Conservation (phyloP, 1,140 invertebrate genomes). For the Eumaeus atala region DNA sequence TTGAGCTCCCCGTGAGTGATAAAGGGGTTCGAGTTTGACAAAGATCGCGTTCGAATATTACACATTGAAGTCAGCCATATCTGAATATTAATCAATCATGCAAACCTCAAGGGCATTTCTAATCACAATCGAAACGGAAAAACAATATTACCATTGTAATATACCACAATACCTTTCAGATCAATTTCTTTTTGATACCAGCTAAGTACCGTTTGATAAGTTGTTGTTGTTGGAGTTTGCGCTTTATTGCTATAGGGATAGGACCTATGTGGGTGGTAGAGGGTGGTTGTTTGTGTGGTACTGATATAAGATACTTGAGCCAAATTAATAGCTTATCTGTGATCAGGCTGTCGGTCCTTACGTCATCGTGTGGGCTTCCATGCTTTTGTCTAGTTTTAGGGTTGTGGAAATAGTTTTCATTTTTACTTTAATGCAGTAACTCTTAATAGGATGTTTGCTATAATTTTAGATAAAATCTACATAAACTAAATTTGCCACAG, state of each 20-base stretch:
- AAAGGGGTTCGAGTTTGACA: too few relatives aligned
- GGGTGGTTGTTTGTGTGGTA: conserved; percentile 34
- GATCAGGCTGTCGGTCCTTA: conserved; percentile 58
- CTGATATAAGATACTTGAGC: conserved; percentile 56
- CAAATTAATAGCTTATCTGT: conserved; percentile 66
- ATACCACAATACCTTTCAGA: conserved; percentile 44
- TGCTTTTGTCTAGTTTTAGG: conserved; percentile 32
- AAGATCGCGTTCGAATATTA: background rate
- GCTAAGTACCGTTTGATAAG: background rate
- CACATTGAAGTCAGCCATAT: conserved; percentile 25
- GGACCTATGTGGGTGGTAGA: conserved; percentile 7
- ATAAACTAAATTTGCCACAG: too few relatives aligned
- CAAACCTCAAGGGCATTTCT: conserved; percentile 36
- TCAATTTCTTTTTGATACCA: conserved; percentile 40
- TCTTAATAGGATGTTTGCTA: too few relatives aligned
- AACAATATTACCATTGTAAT: conserved; percentile 54
- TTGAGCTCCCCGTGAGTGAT: too few relatives aligned
- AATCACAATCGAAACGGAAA: conserved; percentile 35
- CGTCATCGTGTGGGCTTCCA: conserved; percentile 45
- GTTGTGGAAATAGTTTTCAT: conserved; percentile 19
- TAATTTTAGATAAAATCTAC: too few relatives aligned
- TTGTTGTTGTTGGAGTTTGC: conserved; percentile 13
- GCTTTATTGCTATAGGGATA: conserved; percentile 19
- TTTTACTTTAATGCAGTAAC: too few relatives aligned
- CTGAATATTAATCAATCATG: conserved; percentile 42